These are phyloP conservation scores for Dasypolia templi DNA, from an alignment of 2,888 invertebrate genomes.

Conservation along the genomic window DNA sequence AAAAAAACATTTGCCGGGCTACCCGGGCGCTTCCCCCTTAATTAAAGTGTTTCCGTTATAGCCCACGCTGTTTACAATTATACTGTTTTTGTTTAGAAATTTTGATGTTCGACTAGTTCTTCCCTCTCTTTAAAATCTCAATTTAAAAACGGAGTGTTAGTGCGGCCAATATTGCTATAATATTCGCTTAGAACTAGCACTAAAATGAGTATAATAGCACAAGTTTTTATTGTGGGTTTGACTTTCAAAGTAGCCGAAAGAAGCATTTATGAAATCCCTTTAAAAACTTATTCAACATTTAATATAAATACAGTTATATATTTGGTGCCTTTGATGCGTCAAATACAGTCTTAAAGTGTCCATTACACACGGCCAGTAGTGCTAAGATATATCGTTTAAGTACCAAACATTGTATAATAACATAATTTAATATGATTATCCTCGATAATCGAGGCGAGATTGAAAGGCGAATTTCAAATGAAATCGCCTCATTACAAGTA, in stretches of 20 bases:
- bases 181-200: background rate
- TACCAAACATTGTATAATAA: background rate
- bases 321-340: slow-evolving; percentile 22
- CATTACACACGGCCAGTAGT: slow-evolving; percentile 1
- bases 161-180: background rate
- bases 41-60: too few relatives aligned
- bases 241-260: background rate
- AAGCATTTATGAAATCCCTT: background rate
- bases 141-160: background rate
- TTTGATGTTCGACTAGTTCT: background rate
- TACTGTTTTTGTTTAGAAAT: too few relatives aligned
- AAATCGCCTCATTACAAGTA: background rate
- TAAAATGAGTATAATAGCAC: background rate
- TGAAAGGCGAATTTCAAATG: background rate
- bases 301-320: background rate
- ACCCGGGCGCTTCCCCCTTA: too few relatives aligned
- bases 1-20: too few relatives aligned
- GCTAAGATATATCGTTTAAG: background rate
- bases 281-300: background rate
- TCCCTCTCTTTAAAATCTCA: background rate
- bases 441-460: too few relatives aligned
- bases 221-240: background rate
- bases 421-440: background rate
- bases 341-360: slow-evolving; percentile 14
- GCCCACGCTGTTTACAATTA: too few relatives aligned